These are phyloP conservation scores for Parauchenoglanis ngamensis DNA, from an alignment of 2,797 vertebrate genomes.

Conservation along the genomic window DNA sequence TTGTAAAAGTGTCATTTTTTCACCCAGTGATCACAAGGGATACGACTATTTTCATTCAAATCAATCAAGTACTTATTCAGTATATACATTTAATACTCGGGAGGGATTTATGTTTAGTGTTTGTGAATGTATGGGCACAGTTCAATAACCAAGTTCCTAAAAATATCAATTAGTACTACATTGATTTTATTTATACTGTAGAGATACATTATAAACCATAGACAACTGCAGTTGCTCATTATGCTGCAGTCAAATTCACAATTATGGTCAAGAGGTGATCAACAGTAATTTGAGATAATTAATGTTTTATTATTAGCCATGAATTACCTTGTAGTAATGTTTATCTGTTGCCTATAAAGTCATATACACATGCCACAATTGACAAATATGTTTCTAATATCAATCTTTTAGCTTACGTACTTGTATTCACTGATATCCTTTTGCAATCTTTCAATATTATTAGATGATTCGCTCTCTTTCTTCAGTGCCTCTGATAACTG, in stretches of 20 bases:
- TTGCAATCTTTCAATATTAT: constrained; percentile 71
- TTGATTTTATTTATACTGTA: background rate
- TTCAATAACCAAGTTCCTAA: background rate
- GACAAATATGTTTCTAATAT: background rate
- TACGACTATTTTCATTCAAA: background rate
- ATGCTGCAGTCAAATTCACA: background rate
- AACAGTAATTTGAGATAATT: background rate
- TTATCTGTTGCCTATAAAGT: background rate
- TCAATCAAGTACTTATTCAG: background rate
- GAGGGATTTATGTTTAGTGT: background rate
- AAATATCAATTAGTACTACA: background rate
- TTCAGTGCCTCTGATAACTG: constrained; percentile 71
- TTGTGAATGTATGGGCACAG: background rate
- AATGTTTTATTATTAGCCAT: background rate
- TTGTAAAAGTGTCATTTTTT: background rate
- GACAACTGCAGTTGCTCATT: background rate
- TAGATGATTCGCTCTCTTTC: constrained; percentile 73
- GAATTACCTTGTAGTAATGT: background rate
- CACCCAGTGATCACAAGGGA: background rate
- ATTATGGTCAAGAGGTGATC: background rate
- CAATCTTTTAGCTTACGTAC: constrained; percentile 59
- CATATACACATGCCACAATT: background rate
- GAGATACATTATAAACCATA: background rate
- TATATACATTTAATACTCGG: background rate
- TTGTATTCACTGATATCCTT: constrained; percentile 62